Evolutionary conservation across 1,140 invertebrate genomes (phyloP), one percentile per base, ranked within the genome.

Genomic region (Solen grandis): DNA sequence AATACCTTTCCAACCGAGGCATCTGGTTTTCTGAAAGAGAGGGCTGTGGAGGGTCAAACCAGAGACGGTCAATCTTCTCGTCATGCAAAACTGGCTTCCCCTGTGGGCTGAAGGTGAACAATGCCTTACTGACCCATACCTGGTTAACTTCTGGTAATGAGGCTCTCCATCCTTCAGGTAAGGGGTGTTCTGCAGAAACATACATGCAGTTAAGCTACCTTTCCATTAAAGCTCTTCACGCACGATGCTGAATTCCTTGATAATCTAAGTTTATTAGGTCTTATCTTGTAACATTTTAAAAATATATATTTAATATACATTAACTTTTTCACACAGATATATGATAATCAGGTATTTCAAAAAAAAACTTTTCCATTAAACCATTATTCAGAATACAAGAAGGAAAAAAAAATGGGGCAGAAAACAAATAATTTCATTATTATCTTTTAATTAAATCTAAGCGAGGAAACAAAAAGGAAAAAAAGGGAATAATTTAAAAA

Each of bases 41-140:
- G 14, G 68, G 50, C 50, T 70, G 68, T 13, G 68, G 68, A 5
- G 68, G 25, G 16, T 54, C 35, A 35, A 54, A 3, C 52, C 27
- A 33, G 1, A 70, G 50, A 4, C 46, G 41, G n/a, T n/a, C 0
- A 16, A 55, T 2, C 14, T 52, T 29, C n/a, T 54, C 52, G 3
- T n/a, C 1, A 5, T 55, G 16, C 5, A 70, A 41, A 1, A 46
- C 68, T 19, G 55, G 22, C 4, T 19, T 46, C 5, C 50, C 29
- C 22, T 5, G 4, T 14, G n/a, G 22, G 0, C 0, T 22, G 0
- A 8, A 50, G 19, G 19, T n/a, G 13, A 55, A 55, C 16, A 70
- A 14, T 4, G 66, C 50, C 50, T 54, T 1, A 2, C 29, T 54
- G 2, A 70, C 29, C 68, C 68, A 70, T 2, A 16, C 10, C 2